These are phyloP conservation scores for Sebastes hubbsi DNA, from an alignment of 2,797 vertebrate species.

Conservation along the genomic window DNA sequence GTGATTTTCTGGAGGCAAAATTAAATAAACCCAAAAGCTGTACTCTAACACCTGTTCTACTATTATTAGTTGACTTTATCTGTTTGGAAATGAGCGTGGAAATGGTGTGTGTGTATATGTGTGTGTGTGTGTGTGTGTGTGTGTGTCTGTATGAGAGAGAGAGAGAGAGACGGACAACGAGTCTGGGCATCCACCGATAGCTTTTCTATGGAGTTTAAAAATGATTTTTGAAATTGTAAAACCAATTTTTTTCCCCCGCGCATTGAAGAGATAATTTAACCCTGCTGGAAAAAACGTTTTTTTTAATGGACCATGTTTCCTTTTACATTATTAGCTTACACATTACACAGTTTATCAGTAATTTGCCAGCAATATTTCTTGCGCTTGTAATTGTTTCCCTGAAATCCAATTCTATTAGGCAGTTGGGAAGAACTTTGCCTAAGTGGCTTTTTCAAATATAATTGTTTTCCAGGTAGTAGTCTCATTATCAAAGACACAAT, in stretches of 20 bases:
- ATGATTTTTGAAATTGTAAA: not conserved
- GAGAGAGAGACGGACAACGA: no score
- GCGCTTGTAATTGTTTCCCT: conserved; percentile 44
- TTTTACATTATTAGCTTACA: conserved; percentile 38
- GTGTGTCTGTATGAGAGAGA: not conserved
- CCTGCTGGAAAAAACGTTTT: not conserved
- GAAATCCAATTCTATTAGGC: conserved; percentile 35
- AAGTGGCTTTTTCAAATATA: conserved; percentile 42
- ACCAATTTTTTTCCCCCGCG: not conserved
- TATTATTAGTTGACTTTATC: not conserved
- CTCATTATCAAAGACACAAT: conserved; percentile 34
- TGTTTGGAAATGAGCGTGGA: not conserved
- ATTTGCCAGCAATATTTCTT: conserved; percentile 45
- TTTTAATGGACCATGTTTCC: conserved; percentile 21
- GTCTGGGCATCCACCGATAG: not conserved
- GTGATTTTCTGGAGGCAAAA: conserved; percentile 8
- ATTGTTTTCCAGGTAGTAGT: conserved; percentile 52
- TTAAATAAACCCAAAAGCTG: not conserved
- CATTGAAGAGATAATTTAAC: conserved; percentile 1
- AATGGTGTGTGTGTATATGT: not conserved
- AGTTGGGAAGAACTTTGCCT: conserved; percentile 31
- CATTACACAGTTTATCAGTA: conserved; percentile 37
- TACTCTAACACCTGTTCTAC: not conserved
- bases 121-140: not conserved
- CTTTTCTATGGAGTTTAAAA: not conserved